Evolutionary conservation across 2,113 vertebrate species (phyloP).

Genomic region (Emydocephalus ijimae): DNA sequence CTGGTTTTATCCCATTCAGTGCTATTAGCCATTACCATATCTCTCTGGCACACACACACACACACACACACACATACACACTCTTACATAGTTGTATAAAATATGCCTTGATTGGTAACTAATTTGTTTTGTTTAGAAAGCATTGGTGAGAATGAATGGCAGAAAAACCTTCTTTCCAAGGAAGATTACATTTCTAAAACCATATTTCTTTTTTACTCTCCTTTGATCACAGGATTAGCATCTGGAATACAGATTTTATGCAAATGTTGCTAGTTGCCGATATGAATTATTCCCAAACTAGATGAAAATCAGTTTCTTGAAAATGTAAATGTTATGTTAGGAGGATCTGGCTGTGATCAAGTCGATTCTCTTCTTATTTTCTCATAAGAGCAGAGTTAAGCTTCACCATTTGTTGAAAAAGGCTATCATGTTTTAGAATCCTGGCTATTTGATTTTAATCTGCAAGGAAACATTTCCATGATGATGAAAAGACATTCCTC

Average conservation of each 20-base stretch:
- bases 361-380: neutral
- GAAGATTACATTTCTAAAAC: neutral
- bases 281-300: constrained; percentile 13
- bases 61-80: neutral
- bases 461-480: neutral
- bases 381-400: neutral
- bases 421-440: neutral
- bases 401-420: neutral
- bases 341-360: neutral
- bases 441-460: neutral
- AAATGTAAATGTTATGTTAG: constrained; percentile 7
- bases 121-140: neutral
- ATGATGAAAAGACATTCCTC: neutral
- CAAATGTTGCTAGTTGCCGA: constrained; percentile 10
- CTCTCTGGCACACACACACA: neutral
- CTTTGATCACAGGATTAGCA: neutral
- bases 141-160: neutral
- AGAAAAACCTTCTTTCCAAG: neutral
- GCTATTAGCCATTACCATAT: neutral
- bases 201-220: neutral
- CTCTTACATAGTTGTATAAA: neutral
- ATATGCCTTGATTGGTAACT: neutral
- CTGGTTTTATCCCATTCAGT: neutral
- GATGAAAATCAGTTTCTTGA: constrained; percentile 7
- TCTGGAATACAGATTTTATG: neutral